phyloP scores from a whole-genome alignment of 2,113 vertebrate species.

The Eubucco bourcierii region DNA sequence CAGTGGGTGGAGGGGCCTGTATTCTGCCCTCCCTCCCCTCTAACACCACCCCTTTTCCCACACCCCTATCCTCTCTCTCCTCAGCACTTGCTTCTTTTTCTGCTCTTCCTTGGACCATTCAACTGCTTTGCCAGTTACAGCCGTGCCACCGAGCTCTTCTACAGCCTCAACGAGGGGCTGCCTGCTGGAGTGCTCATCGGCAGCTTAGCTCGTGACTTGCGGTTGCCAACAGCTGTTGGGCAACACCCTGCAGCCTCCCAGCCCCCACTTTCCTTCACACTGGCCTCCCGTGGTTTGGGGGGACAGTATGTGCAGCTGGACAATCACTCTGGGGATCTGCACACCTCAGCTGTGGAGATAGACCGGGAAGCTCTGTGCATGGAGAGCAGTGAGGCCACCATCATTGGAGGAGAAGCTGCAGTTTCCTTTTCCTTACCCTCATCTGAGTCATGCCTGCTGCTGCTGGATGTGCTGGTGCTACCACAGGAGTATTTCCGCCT shows the following conservation, averaged over 20 bases:
- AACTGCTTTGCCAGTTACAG: conserved; percentile 90
- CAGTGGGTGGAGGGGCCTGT: background rate
- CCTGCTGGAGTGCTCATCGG: conserved; percentile 90
- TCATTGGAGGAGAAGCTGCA: background rate
- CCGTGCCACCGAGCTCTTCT: conserved; percentile 90
- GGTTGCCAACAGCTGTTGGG: conserved; percentile 66
- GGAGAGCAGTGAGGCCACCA: conserved; percentile 62
- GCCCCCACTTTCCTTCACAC: conserved; percentile 87
- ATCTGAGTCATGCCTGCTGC: conserved; percentile 81
- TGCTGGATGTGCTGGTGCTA: conserved; percentile 91
- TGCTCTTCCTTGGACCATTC: conserved; percentile 86
- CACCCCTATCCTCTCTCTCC: background rate
- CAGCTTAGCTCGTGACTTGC: conserved; percentile 87
- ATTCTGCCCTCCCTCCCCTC: background rate
- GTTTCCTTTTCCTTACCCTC: conserved; percentile 41
- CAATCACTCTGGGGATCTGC: conserved; percentile 88
- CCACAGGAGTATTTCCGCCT: conserved; percentile 95
- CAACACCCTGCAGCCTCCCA: background rate
- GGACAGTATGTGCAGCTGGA: conserved; percentile 89
- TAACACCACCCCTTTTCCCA: background rate
- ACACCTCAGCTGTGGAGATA: conserved; percentile 86
- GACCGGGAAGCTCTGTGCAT: conserved; percentile 89
- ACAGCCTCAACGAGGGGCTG: conserved; percentile 95
- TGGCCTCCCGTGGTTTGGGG: conserved; percentile 84
- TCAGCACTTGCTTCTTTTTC: conserved; percentile 77